These are phyloP conservation scores for Lasioglossum lativentre DNA, from an alignment of 2,888 invertebrate genomes.

Conservation along the genomic window DNA sequence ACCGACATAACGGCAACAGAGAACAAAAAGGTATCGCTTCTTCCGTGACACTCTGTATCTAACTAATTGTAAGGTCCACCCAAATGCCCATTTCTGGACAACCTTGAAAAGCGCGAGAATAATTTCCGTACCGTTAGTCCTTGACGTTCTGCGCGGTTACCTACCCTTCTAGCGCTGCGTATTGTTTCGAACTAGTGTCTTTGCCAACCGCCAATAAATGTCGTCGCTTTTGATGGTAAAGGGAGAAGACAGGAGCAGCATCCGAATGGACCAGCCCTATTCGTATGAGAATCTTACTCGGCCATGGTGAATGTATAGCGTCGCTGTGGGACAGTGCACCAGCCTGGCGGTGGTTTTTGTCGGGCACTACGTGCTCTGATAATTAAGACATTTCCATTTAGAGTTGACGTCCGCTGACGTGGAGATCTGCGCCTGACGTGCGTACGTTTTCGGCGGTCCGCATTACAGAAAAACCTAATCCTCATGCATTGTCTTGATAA, in stretches of 20 bases:
- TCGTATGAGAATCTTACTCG: constrained; percentile 46
- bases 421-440: constrained; percentile 62
- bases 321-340: constrained; percentile 27
- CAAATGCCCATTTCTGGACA: neutral
- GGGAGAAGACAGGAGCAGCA: constrained; percentile 44
- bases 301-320: constrained; percentile 35
- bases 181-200: constrained; percentile 33
- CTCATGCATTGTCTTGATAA: constrained; percentile 71
- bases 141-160: neutral
- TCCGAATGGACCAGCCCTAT: constrained; percentile 17
- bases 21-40: no score
- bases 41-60: no score
- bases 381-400: constrained; percentile 83
- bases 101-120: neutral
- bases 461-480: constrained; percentile 69
- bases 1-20: no score
- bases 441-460: constrained; percentile 61
- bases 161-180: neutral
- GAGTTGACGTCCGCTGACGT: constrained; percentile 79
- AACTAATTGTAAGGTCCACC: no score
- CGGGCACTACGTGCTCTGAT: constrained; percentile 77
- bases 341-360: constrained; percentile 41
- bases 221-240: constrained; percentile 52
- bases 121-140: neutral
- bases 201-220: constrained; percentile 46